Base-by-base conservation (phyloP, 2,113 vertebrate species). In the Siniperca chuatsi region DNA sequence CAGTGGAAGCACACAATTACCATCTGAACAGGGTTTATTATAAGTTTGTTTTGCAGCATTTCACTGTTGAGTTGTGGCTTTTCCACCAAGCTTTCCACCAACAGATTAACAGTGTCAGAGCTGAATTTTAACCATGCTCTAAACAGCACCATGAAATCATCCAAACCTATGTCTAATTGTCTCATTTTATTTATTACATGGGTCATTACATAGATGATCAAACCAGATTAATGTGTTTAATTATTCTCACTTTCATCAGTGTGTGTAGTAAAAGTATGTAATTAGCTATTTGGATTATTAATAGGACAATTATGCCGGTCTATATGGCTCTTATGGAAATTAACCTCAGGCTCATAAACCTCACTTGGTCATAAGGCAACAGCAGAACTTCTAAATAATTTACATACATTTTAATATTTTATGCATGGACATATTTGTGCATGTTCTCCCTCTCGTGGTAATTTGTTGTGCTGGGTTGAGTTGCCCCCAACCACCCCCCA, bases 251-350 rank as follows among this genome's bases (percentile, higher is more conserved):
- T 88, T 90, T 81, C 84, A 83, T 90, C 89, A 68, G 84, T 69
- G 61, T 87, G 83, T 84, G 88, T 74, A 79, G 88, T 81, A 81
- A 87, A 93, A 88, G 87, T 91, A 87, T 89, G 87, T 92, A 92
- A 93, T 92, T 92, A 90, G 82, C 88, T 85, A 90, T 89, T 91
- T 87, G 68, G 83, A 84, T 89, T 92, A 92, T 93, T 92, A 92
- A 94, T 93, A 88, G 87, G 85, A 88, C 90, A 90, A 93, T 95
- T 93, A 94, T 4, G 4, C 74, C n/a, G 20, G 73, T 58, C 73
- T 92, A 60, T 87, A 58, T 73, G 71, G 75, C 83, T 90, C 79
- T 86, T 86, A 92, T 92, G 89, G 89, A 95, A 91, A 94, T 92
- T 72, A 93, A 93, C 85, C 84, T 64, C 84, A 9, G 80, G 82